Conservation (phyloP, 2,113 vertebrate species). For the Rhizomys pruinosus region DNA sequence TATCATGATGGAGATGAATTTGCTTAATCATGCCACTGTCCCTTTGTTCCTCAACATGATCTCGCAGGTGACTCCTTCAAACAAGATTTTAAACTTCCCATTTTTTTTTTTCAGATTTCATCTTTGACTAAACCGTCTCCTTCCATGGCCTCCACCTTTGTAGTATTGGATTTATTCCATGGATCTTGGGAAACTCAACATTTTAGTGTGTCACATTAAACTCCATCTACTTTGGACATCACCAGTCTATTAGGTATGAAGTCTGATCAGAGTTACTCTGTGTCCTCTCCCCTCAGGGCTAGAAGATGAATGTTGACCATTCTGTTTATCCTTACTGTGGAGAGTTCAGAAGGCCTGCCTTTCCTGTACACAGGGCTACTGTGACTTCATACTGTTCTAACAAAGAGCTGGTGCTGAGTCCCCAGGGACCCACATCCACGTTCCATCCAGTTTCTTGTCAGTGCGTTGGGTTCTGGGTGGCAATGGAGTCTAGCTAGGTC, state of each 20-base stretch:
- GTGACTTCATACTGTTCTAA: not conserved
- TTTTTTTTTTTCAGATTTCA: not conserved
- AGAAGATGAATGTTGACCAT: not conserved
- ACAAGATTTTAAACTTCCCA: not conserved
- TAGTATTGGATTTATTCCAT: not conserved
- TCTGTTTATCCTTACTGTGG: not conserved
- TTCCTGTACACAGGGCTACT: not conserved
- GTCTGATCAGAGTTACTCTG: slow-evolving; percentile 17
- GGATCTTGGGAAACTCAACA: not conserved
- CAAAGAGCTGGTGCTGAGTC: not conserved
- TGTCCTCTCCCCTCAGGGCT: not conserved
- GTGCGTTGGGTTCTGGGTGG: not conserved
- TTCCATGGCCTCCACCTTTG: not conserved
- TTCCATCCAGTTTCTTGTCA: not conserved
- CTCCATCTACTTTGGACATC: not conserved
- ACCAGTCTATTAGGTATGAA: not conserved
- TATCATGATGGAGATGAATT: not conserved
- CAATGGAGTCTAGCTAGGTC: not conserved
- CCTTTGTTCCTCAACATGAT: not conserved
- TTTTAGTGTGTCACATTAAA: slow-evolving; percentile 39
- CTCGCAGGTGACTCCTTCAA: not conserved
- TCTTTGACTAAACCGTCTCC: not conserved
- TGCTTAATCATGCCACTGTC: not conserved
- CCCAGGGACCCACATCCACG: not conserved
- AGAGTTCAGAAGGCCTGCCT: not conserved